Base-by-base conservation (phyloP, 1,140 invertebrate species). In the Sogatella furcifera region DNA sequence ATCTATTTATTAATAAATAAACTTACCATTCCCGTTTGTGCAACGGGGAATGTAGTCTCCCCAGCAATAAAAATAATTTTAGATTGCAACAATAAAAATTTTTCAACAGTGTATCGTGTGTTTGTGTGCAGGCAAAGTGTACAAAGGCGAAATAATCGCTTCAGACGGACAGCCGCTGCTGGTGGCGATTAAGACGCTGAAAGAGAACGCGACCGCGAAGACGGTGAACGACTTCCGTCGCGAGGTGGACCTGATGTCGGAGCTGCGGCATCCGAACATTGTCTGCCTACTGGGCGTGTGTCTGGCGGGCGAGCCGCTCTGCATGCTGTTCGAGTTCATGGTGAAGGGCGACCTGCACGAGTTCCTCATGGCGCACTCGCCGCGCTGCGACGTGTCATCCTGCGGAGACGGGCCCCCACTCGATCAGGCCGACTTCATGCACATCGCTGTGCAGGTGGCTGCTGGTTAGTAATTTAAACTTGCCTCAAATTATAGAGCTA, bases 281-380 rank as follows among this genome's bases (percentile, higher is more conserved):
- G 93, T 97, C 46, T 95, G 92, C 74, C 82, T 98, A 52, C 78
- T 97, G 15, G 95, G 94, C 0, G 92, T 97, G 3, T 88, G 93
- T 54, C 79, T 93, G 52, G 88, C 89, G 65, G 90, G 94, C 57
- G 90, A 95, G 68, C 94, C 94, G 0, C 84, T 92, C 71, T 96
- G 92, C 70, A 95, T 97, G 92, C 76, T 97, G 2, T 97, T 97
- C 76, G 95, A 97, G 72, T 96, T 93, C 70, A 96, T 95, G 91
- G 86, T 88, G 1, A 84, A 92, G 69, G 95, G 95, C 2, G 94
- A 98, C 76, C 75, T 98, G 9, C 93, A 97, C 71, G 94, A 98
- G 71, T 97, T 95, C 75, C 74, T 97, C 5, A 89, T 95, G 63
- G 81, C 85, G 15, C 86, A 94, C 70, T 95, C 93, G 1, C 93